Evolutionary conservation across 1,140 invertebrate genomes (phyloP).

Genomic region (Ectropis grisescens): DNA sequence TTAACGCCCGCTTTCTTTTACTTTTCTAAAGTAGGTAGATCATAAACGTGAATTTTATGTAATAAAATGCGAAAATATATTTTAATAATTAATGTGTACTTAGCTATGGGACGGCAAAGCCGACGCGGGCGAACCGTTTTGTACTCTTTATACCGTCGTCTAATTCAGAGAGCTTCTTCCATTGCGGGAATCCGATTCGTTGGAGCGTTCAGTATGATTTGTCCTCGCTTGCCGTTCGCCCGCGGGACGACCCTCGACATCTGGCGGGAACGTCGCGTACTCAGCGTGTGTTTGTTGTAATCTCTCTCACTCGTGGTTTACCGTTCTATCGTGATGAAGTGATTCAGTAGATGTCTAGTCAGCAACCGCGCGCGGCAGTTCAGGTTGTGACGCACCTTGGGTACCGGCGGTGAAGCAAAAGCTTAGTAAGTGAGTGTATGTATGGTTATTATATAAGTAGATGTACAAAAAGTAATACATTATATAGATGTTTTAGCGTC

Average conservation of each 20-base stretch:
- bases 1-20: slow-evolving; percentile 58
- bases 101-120: slow-evolving; percentile 58
- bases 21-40: slow-evolving; percentile 66
- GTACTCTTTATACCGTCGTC: slow-evolving; percentile 33
- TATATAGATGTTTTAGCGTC: slow-evolving; percentile 71
- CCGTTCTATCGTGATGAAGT: too few relatives aligned
- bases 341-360: too few relatives aligned
- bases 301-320: too few relatives aligned
- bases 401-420: slow-evolving; percentile 47
- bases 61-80: slow-evolving; percentile 69
- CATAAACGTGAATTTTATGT: slow-evolving; percentile 69
- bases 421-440: slow-evolving; percentile 68
- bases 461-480: slow-evolving; percentile 70
- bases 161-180: slow-evolving; percentile 22
- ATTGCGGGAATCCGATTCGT: too few relatives aligned
- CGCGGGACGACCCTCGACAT: slow-evolving; percentile 60
- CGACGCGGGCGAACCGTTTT: slow-evolving; percentile 50
- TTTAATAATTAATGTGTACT: slow-evolving; percentile 68
- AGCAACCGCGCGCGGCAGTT: slow-evolving; percentile 24
- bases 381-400: slow-evolving; percentile 37
- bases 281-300: slow-evolving; percentile 34
- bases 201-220: too few relatives aligned
- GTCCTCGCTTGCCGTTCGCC: slow-evolving; percentile 38
- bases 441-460: slow-evolving; percentile 69
- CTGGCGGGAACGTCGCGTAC: slow-evolving; percentile 43